Base-by-base conservation (phyloP, 2,797 vertebrate genomes). In the Moxostoma hubbsi region DNA sequence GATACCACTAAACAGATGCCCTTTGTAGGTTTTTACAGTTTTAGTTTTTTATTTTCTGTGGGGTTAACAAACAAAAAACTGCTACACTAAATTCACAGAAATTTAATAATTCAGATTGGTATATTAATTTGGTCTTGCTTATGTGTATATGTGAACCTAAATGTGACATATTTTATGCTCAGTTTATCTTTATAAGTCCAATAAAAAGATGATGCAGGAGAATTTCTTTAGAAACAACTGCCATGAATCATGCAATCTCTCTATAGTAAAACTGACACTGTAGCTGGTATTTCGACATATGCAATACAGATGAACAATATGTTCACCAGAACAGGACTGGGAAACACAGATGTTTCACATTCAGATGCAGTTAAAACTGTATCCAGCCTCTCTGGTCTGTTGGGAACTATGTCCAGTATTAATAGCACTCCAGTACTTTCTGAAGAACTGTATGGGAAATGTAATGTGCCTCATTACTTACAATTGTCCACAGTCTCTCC, bases 401-500 rank as follows among this genome's bases (percentile, higher is more conserved):
- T 87, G 88, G 88, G 89, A 92, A 93, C 90, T 90, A 91, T 86
- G 87, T 90, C 88, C 87, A 85, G 92, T 93, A 94, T 92, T 93
- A 93, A 94, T 94, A 93, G 90, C 89, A 84, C 77, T 84, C 85
- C 88, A 82, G 87, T 85, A 81, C 86, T 91, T 88, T 88, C 89
- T 89, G 57, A 68, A 77, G 49, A 72, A 73, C 73, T 62, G 61
- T 62, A 59, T 63, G 18, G 77, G 13, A 66, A 65, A 73, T 11
- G 51, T 6, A 24, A 47, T 68, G 36, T 36, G 6, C 66, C 7
- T 24, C 7, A n/a, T 6, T 16, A 69, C n/a, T 69, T 15, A 9
- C 9, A 16, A 70, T 70, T 54, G n/a, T 74, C 18, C 13, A 9
- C 15, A 61, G 73, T 75, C 62, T 65, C 15, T 55, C 18, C n/a